phyloP scores from a whole-genome alignment of 1,140 invertebrate species.

The Drosophila ogumai region DNA sequence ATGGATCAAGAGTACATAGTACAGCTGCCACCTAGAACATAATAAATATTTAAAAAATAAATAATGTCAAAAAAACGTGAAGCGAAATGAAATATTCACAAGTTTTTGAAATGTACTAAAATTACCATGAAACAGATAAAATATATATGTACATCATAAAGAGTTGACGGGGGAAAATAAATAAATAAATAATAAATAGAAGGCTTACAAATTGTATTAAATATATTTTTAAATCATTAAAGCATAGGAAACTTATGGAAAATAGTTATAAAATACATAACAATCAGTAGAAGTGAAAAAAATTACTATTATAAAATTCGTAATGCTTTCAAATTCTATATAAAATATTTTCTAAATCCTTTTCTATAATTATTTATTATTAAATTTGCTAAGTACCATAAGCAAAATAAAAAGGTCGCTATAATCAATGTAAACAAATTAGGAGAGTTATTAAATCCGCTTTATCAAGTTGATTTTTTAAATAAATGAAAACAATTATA shows the following conservation, averaged over 20 bases:
- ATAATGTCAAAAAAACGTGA: constrained; percentile 19
- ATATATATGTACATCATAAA: neutral
- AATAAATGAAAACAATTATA: neutral
- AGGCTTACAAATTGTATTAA: neutral
- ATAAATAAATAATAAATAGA: neutral
- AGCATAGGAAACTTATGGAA: neutral
- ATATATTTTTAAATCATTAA: neutral
- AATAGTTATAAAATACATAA: too few species aligned
- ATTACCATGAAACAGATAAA: too few species aligned
- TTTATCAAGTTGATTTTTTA: neutral
- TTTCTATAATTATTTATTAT: neutral
- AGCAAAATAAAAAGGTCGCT: neutral
- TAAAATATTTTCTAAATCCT: neutral
- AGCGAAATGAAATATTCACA: constrained; percentile 14
- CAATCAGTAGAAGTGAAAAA: neutral
- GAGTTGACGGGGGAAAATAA: neutral
- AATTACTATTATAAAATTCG: neutral
- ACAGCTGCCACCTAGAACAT: constrained; percentile 45
- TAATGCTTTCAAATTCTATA: neutral
- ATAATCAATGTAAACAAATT: neutral
- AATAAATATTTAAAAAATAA: constrained; percentile 34
- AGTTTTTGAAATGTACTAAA: neutral
- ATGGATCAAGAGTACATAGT: constrained; percentile 36
- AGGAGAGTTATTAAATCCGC: neutral
- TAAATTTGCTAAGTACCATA: neutral